Percentiles rank a stretch among this genome's conserved stretches.
phyloP scores from a whole-genome alignment of 2,113 vertebrate genomes.

The Oreochromis tanganicae region DNA sequence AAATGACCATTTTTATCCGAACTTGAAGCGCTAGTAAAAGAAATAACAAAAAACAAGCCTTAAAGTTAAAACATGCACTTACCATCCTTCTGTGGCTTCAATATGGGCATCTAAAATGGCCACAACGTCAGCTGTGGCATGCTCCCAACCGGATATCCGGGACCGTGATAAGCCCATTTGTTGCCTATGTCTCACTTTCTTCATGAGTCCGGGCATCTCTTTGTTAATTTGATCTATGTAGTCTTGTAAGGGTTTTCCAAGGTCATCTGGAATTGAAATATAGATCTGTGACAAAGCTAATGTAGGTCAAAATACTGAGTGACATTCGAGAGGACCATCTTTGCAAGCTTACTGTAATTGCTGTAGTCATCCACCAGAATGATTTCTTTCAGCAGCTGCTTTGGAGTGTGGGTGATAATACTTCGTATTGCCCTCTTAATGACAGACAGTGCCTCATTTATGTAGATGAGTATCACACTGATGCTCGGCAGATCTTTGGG shows the following conservation, averaged over 20 bases:
- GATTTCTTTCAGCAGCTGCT: constrained; percentile 72
- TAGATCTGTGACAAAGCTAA: neutral
- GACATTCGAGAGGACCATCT: neutral
- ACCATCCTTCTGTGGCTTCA: constrained; percentile 66
- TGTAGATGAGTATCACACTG: constrained; percentile 74
- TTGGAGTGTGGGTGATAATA: constrained; percentile 69
- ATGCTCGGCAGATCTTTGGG: constrained; percentile 67
- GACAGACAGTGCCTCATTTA: constrained; percentile 75
- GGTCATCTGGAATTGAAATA: constrained; percentile 45
- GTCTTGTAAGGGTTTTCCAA: constrained; percentile 17
- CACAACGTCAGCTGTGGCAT: constrained; percentile 69
- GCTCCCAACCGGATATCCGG: constrained; percentile 63
- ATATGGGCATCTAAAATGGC: constrained; percentile 76
- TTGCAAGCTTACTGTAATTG: constrained; percentile 63
- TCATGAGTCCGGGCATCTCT: constrained; percentile 47
- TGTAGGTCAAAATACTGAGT: neutral
- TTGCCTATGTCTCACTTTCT: constrained; percentile 50
- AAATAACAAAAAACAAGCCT: neutral
- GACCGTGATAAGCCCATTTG: constrained; percentile 69
- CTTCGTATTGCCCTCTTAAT: constrained; percentile 70
- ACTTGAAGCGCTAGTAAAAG: neutral
- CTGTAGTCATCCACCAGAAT: constrained; percentile 78
- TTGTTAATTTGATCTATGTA: constrained; percentile 22
- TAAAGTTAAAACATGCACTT: neutral
- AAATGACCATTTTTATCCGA: neutral